Percentiles rank a stretch among this genome's conserved stretches.
Evolutionary conservation across 2,888 invertebrate species (phyloP).

Genomic region (Caenorhabditis doughertyi): DNA sequence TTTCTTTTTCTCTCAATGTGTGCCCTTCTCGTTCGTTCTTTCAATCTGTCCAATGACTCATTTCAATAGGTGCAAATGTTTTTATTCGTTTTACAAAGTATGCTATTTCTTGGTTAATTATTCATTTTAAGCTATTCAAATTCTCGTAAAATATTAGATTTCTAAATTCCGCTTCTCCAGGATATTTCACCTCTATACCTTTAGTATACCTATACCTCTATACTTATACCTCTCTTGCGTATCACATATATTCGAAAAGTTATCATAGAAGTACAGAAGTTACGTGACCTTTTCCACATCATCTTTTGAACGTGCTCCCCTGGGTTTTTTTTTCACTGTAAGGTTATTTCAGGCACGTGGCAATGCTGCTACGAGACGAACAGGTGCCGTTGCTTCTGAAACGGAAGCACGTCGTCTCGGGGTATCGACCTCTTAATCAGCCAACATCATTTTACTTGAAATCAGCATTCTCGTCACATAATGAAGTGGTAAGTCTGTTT

Average conservation of each 20-base stretch:
- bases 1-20: slow-evolving; percentile 23
- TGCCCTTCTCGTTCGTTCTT: slow-evolving; percentile 30
- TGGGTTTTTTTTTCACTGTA: too few species aligned
- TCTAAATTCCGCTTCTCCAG: too few species aligned
- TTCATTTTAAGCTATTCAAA: too few species aligned
- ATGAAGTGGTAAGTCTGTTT: slow-evolving; percentile 75
- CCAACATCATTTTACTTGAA: slow-evolving; percentile 73
- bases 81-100: background rate
- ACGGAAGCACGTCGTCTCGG: slow-evolving; percentile 72
- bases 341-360: slow-evolving; percentile 15
- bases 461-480: slow-evolving; percentile 78
- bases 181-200: too few species aligned
- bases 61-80: slow-evolving; percentile 1
- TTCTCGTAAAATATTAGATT: too few species aligned
- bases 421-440: slow-evolving; percentile 78
- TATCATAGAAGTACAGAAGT: background rate
- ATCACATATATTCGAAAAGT: too few species aligned
- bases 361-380: slow-evolving; percentile 57
- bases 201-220: too few species aligned
- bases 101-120: background rate
- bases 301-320: background rate
- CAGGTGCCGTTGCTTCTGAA: slow-evolving; percentile 74
- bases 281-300: slow-evolving; percentile 20
- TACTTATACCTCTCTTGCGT: too few species aligned
- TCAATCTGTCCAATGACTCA: slow-evolving; percentile 41